These are phyloP conservation scores for Caerostris extrusa DNA, from an alignment of 1,140 invertebrate genomes.

Conservation along the genomic window DNA sequence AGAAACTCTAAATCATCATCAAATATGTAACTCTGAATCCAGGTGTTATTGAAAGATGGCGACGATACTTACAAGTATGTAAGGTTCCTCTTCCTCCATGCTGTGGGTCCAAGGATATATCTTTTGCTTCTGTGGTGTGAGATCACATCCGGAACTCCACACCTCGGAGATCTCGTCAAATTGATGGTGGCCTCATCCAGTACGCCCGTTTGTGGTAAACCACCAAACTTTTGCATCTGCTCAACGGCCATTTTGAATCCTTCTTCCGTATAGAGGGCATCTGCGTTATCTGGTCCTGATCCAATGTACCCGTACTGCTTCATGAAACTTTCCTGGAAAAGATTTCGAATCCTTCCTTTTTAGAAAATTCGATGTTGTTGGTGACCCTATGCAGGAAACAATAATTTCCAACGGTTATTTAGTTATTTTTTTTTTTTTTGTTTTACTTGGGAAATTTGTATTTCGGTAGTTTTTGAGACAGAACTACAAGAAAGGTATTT, in stretches of 20 bases:
- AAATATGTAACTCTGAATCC: neutral
- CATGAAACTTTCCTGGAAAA: constrained; percentile 72
- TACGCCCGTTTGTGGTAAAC: constrained; percentile 90
- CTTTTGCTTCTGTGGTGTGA: constrained; percentile 86
- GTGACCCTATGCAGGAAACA: too few relatives aligned
- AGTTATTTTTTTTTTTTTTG: too few relatives aligned
- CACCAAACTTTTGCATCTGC: constrained; percentile 90
- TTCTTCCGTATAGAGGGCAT: constrained; percentile 86
- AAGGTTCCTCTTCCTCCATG: constrained; percentile 92
- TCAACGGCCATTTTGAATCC: constrained; percentile 91
- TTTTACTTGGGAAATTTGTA: too few relatives aligned
- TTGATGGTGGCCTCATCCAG: constrained; percentile 89
- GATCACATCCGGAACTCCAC: constrained; percentile 90
- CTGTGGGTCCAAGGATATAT: constrained; percentile 90
- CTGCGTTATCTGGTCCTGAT: constrained; percentile 80
- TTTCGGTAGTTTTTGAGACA: too few relatives aligned
- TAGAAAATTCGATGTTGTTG: too few relatives aligned
- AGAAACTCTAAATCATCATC: neutral
- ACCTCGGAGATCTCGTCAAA: constrained; percentile 89
- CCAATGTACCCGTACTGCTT: constrained; percentile 74
- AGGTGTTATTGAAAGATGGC: neutral
- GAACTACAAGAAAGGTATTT: too few relatives aligned
- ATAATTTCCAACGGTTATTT: too few relatives aligned
- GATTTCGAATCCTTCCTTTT: neutral
- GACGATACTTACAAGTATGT: constrained; percentile 92